Evolutionary conservation across 2,888 invertebrate species (phyloP).

Genomic region (Drosophila lacicola): DNA sequence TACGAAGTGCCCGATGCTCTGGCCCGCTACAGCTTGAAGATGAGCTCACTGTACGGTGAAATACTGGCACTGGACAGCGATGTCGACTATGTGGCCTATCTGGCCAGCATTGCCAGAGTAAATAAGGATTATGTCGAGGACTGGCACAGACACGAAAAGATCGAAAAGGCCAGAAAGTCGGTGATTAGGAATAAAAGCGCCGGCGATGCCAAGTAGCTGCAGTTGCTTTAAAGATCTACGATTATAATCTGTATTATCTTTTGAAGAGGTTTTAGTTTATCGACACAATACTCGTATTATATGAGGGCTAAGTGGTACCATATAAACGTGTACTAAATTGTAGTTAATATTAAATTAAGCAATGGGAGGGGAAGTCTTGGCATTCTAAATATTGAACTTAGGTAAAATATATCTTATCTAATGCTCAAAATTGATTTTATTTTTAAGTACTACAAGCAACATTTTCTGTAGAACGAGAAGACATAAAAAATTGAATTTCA

Average conservation of each 20-base stretch:
- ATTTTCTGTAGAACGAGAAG: no score
- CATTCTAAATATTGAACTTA: neutral
- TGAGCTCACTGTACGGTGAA: slow-evolving; percentile 40
- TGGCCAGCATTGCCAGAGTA: slow-evolving; percentile 35
- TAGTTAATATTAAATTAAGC: neutral
- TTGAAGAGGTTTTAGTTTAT: neutral
- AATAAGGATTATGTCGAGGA: slow-evolving; percentile 36
- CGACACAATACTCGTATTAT: neutral
- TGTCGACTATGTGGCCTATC: slow-evolving; percentile 44
- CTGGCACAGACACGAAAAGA: slow-evolving; percentile 12
- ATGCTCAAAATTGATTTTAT: no score
- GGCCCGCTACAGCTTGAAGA: slow-evolving; percentile 37
- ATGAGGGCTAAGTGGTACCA: slow-evolving; percentile 10
- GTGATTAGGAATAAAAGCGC: neutral
- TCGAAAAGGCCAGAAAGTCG: neutral
- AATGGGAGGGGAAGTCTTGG: no score
- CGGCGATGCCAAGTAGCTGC: neutral
- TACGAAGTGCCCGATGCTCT: slow-evolving; percentile 36
- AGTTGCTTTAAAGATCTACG: no score
- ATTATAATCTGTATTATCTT: no score
- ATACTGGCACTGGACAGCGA: slow-evolving; percentile 48
- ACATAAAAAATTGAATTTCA: no score
- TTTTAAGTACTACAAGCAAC: no score
- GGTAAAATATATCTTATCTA: neutral
- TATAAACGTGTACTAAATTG: slow-evolving; percentile 5